phyloP scores from a whole-genome alignment of 2,888 invertebrate species.

The Blastobasis lacticolella region DNA sequence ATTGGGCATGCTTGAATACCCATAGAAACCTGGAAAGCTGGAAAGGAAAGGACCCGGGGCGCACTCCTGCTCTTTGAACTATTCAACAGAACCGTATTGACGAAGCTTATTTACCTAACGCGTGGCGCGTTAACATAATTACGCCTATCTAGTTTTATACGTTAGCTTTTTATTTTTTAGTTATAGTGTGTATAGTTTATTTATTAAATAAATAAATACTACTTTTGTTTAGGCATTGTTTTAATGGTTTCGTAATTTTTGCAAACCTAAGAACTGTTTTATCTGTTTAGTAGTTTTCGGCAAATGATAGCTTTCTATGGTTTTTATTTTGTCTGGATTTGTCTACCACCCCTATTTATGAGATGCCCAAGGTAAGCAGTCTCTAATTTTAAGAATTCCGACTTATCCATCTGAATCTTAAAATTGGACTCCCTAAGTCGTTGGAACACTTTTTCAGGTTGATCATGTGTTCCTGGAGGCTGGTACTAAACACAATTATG shows the following conservation, averaged over 20 bases:
- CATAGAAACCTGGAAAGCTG: too few relatives aligned
- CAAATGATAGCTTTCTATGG: background rate
- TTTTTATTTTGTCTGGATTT: slow-evolving; percentile 5
- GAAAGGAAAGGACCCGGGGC: too few relatives aligned
- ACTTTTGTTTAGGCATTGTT: slow-evolving; percentile 6
- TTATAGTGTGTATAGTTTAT: too few relatives aligned
- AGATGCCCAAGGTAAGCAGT: slow-evolving; percentile 18
- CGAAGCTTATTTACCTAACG: too few relatives aligned
- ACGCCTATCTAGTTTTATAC: too few relatives aligned
- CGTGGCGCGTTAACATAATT: too few relatives aligned
- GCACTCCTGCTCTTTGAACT: too few relatives aligned
- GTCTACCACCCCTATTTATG: background rate
- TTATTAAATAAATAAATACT: too few relatives aligned
- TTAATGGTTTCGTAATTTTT: slow-evolving; percentile 7
- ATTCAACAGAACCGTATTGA: too few relatives aligned
- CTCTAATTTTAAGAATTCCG: slow-evolving; percentile 16
- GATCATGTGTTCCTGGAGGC: background rate
- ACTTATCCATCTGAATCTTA: slow-evolving; percentile 2
- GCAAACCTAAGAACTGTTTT: slow-evolving; percentile 8
- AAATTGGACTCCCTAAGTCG: background rate
- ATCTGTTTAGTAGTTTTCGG: slow-evolving; percentile 6
- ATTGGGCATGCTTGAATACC: too few relatives aligned
- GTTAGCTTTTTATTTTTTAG: too few relatives aligned
- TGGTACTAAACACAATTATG: slow-evolving; percentile 7
- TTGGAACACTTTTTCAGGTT: background rate